Evolutionary conservation across 2,797 vertebrate genomes (phyloP).

Genomic region (Mormyrus hasselquistii): DNA sequence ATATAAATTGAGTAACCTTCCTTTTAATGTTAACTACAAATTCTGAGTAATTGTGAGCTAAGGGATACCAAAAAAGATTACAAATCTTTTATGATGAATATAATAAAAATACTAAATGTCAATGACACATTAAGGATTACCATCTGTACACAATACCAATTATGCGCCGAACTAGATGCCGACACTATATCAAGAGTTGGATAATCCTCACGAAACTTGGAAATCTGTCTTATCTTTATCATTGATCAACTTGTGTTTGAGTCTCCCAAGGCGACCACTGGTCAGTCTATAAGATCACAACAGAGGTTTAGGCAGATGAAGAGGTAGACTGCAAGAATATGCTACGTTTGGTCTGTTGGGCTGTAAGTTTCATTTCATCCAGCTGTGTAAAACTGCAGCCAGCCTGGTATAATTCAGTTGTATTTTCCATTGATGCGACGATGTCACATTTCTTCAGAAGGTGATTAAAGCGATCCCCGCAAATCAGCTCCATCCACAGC

Average conservation of each 20-base stretch:
- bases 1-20: not conserved
- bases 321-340: not conserved
- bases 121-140: not conserved
- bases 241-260: not conserved
- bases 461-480: not conserved
- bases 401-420: not conserved
- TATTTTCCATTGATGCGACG: not conserved
- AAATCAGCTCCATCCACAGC: not conserved
- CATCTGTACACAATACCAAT: not conserved
- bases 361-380: not conserved
- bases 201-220: not conserved
- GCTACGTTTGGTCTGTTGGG: not conserved
- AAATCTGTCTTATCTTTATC: not conserved
- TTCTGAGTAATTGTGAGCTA: not conserved
- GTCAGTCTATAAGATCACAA: not conserved
- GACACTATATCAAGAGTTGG: not conserved
- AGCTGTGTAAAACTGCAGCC: not conserved
- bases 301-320: not conserved
- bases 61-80: not conserved
- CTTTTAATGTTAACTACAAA: slow-evolving; percentile 1
- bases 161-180: not conserved
- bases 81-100: not conserved
- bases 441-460: not conserved
- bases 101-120: not conserved
- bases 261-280: not conserved